Percentiles rank a stretch among this genome's conserved stretches.
Evolutionary conservation across 2,113 vertebrate genomes (phyloP).

Genomic region (Ameiurus melas): DNA sequence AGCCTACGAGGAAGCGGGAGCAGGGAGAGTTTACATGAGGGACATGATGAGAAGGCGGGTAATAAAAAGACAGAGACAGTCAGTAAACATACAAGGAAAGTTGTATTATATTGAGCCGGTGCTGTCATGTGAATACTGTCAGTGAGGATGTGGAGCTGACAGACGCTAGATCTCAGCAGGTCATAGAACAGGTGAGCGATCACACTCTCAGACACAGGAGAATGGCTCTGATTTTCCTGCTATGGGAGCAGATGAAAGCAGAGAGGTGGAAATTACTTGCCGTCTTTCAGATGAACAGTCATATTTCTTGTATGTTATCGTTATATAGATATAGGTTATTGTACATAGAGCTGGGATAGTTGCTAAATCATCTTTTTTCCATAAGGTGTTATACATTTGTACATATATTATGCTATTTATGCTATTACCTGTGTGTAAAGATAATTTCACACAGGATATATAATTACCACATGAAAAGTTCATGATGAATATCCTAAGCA

Average conservation of each 20-base stretch:
- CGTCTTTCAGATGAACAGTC: neutral
- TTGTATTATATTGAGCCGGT: neutral
- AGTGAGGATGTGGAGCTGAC: conserved; percentile 33
- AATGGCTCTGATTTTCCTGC: neutral
- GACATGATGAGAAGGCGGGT: neutral
- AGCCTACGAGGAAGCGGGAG: conserved; percentile 60
- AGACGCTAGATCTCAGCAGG: neutral
- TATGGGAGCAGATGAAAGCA: neutral
- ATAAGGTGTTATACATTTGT: neutral
- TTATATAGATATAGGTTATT: no score
- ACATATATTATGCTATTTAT: neutral
- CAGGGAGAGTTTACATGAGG: conserved; percentile 2
- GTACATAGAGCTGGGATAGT: neutral
- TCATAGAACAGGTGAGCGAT: conserved; percentile 42
- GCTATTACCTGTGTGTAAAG: neutral
- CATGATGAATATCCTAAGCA: neutral
- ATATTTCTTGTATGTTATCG: neutral
- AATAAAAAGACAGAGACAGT: neutral
- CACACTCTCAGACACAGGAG: neutral
- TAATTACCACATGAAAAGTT: neutral
- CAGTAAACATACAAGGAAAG: neutral
- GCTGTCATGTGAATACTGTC: conserved; percentile 24
- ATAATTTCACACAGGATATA: neutral
- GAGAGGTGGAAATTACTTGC: neutral
- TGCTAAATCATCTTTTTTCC: neutral